These are phyloP conservation scores for Siniperca obscura DNA, from an alignment of 2,797 vertebrate genomes.

Conservation along the genomic window DNA sequence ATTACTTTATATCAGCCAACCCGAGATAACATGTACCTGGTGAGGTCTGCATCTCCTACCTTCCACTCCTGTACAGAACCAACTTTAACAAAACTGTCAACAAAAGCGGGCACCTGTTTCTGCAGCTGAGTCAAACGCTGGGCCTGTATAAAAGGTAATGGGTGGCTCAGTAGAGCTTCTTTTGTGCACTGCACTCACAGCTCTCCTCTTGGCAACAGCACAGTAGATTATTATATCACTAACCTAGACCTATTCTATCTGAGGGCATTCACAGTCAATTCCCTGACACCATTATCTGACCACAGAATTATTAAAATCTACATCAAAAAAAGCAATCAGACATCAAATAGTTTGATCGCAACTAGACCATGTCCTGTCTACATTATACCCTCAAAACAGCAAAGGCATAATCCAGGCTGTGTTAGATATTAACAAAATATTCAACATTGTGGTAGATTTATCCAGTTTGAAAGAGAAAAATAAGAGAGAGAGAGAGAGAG, in stretches of 20 bases:
- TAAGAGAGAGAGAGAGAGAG: no score
- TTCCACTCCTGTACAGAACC: no score
- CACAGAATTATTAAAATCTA: not conserved
- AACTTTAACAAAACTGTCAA: not conserved
- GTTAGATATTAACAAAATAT: constrained; percentile 5
- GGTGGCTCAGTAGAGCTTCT: not conserved
- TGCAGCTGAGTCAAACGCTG: not conserved
- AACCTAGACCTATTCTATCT: not conserved
- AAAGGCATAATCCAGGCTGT: no score
- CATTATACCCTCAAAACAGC: not conserved
- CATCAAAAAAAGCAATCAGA: not conserved
- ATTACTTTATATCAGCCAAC: no score
- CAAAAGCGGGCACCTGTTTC: not conserved
- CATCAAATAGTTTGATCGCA: not conserved
- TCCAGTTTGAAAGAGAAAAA: not conserved
- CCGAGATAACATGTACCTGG: not conserved
- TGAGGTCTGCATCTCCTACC: no score
- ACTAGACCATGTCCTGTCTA: not conserved
- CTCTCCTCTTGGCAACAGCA: not conserved
- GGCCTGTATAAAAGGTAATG: not conserved
- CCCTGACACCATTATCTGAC: not conserved
- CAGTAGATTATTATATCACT: not conserved
- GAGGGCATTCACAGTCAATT: not conserved
- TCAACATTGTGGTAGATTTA: constrained; percentile 13
- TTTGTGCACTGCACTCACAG: not conserved